A percentile compares a stretch with the other conserved stretches of the same genome.
phyloP scores from a whole-genome alignment of 2,797 vertebrate species.

The Remorina albescens region DNA sequence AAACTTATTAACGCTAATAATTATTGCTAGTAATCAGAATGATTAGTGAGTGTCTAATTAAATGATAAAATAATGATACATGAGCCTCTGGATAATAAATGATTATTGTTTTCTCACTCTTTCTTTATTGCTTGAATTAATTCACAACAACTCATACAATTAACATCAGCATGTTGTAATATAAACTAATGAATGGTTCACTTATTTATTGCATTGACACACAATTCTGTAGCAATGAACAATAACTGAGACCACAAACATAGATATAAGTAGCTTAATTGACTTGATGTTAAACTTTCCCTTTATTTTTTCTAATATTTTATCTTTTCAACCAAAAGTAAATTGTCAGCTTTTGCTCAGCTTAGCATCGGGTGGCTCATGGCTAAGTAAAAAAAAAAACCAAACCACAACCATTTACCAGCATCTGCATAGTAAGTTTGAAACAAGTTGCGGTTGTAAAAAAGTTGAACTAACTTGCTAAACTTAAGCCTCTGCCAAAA shows the following conservation, averaged over 20 bases:
- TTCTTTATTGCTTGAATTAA: slow-evolving; percentile 20
- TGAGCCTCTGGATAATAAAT: slow-evolving; percentile 17
- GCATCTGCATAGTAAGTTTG: too few relatives aligned
- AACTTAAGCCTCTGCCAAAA: too few relatives aligned
- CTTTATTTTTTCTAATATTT: too few relatives aligned
- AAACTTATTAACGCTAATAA: not conserved
- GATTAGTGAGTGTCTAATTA: slow-evolving; percentile 31
- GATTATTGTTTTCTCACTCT: slow-evolving; percentile 19
- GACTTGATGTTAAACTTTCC: too few relatives aligned
- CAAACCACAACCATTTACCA: too few relatives aligned
- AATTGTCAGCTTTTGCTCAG: too few relatives aligned
- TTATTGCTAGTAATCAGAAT: slow-evolving; percentile 2
- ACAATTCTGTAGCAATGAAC: slow-evolving; percentile 5
- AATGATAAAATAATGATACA: slow-evolving; percentile 18
- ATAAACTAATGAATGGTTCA: slow-evolving; percentile 19
- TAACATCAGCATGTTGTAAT: slow-evolving; percentile 17
- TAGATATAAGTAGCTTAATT: too few relatives aligned
- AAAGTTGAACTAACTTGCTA: not conserved
- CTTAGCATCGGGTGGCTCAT: not conserved
- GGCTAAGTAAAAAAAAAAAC: too few relatives aligned
- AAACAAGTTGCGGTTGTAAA: too few relatives aligned
- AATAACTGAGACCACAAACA: not conserved
- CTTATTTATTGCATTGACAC: slow-evolving; percentile 14
- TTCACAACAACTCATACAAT: slow-evolving; percentile 13
- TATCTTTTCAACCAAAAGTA: too few relatives aligned